These are phyloP conservation scores for Amphilophus citrinellus DNA, from an alignment of 2,113 vertebrate genomes.

Conservation along the genomic window DNA sequence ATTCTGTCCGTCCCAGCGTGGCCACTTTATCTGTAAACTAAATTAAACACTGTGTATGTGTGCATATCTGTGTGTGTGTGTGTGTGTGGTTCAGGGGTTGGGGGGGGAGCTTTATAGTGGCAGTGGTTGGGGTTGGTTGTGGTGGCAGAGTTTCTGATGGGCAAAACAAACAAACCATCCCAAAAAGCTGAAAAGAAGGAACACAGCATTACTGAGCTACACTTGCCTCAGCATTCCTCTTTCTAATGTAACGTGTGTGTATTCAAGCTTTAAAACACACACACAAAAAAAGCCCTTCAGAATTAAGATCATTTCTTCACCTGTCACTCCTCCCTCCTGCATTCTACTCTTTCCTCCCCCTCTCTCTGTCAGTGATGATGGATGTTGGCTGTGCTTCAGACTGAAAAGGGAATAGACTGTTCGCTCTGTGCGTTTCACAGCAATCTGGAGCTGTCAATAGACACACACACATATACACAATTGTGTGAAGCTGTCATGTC, in stretches of 20 bases:
- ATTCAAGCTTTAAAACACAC: constrained; percentile 53
- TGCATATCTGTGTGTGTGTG: neutral
- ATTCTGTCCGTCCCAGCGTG: neutral
- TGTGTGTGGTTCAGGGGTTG: neutral
- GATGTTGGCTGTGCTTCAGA: constrained; percentile 74
- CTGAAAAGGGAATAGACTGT: constrained; percentile 78
- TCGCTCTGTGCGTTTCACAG: constrained; percentile 73
- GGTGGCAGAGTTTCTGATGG: neutral
- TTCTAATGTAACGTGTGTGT: constrained; percentile 51
- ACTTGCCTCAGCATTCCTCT: neutral
- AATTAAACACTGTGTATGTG: neutral
- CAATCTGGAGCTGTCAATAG: constrained; percentile 76
- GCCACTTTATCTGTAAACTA: neutral
- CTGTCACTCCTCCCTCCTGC: constrained; percentile 49
- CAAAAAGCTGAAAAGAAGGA: neutral
- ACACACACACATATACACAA: constrained; percentile 22
- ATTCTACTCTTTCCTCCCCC: neutral
- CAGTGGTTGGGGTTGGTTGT: neutral
- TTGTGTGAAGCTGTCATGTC: constrained; percentile 70
- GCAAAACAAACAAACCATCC: neutral
- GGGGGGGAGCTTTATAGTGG: neutral
- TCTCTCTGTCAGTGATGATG: constrained; percentile 72
- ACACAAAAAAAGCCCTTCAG: constrained; percentile 52
- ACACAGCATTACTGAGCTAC: neutral
- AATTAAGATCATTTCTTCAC: constrained; percentile 65